Conservation (phyloP, 2,888 invertebrate species). For the Lissonota sp. region DNA sequence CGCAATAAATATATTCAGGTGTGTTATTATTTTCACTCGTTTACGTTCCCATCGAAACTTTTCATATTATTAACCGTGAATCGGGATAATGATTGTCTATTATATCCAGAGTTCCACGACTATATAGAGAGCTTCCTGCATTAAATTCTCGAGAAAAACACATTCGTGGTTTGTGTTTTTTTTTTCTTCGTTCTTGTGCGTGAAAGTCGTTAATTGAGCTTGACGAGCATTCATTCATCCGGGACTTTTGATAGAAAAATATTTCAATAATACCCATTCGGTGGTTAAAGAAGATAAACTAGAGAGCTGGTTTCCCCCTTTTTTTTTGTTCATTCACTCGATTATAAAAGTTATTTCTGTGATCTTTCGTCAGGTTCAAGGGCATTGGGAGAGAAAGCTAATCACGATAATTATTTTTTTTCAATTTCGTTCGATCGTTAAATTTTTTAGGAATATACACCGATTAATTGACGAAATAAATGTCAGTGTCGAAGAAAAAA, state of each 20-base stretch:
- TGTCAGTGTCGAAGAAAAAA: no score
- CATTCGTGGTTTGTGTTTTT: not conserved
- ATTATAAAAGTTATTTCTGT: not conserved
- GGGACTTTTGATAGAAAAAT: no score
- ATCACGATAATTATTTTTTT: no score
- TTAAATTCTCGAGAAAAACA: constrained; percentile 36
- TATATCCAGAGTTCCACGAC: not conserved
- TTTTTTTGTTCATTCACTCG: not conserved
- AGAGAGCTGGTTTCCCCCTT: not conserved
- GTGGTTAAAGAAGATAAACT: no score
- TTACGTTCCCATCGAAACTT: constrained; percentile 29
- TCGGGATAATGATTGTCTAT: constrained; percentile 17
- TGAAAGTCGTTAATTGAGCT: constrained; percentile 56
- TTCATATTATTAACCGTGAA: constrained; percentile 41
- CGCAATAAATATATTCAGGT: no score
- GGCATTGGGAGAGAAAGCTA: no score
- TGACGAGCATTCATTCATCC: not conserved
- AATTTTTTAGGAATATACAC: no score
- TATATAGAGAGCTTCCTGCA: constrained; percentile 32
- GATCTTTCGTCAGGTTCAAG: constrained; percentile 4
- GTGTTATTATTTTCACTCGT: not conserved
- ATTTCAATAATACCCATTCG: no score
- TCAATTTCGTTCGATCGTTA: no score
- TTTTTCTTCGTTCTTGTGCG: constrained; percentile 30
- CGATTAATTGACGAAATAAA: no score